Conservation (phyloP, 2,888 invertebrate genomes). For the Trissolcus brochymenae region DNA sequence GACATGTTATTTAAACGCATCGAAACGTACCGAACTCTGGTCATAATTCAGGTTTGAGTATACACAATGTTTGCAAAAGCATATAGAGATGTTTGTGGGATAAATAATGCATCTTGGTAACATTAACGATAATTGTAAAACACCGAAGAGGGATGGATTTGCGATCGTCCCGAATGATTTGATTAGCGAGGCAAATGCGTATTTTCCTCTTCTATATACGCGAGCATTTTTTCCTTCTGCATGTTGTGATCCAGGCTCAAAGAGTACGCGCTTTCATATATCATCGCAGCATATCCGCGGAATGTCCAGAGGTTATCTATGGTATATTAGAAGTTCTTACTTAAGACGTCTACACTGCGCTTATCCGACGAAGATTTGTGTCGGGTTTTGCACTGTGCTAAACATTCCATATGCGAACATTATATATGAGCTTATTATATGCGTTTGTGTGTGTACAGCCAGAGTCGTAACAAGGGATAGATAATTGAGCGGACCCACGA, state of each 20-base stretch:
- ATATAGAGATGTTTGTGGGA: constrained; percentile 42
- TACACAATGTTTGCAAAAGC: constrained; percentile 14
- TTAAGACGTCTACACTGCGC: constrained; percentile 54
- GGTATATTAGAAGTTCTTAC: constrained; percentile 58
- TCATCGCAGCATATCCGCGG: constrained; percentile 57
- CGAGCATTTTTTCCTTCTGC: constrained; percentile 19
- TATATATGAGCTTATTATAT: constrained; percentile 52
- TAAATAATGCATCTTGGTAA: constrained; percentile 42
- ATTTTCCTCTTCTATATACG: constrained; percentile 34
- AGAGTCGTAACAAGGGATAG: constrained; percentile 37
- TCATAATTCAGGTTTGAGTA: constrained; percentile 27
- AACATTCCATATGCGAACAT: constrained; percentile 52
- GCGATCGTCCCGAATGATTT: constrained; percentile 43
- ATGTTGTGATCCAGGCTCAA: constrained; percentile 47
- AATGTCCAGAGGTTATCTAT: constrained; percentile 57
- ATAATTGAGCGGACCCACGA: constrained; percentile 38
- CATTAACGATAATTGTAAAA: constrained; percentile 51
- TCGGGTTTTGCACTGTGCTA: constrained; percentile 48
- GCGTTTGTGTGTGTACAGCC: constrained; percentile 29
- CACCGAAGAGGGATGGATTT: constrained; percentile 46
- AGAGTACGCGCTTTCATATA: constrained; percentile 56
- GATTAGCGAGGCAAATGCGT: constrained; percentile 56
- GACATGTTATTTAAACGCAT: neutral
- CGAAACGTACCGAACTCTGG: neutral
- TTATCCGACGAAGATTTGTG: constrained; percentile 57